phyloP scores from a whole-genome alignment of 1,140 invertebrate species.

The Eumeta japonica region DNA sequence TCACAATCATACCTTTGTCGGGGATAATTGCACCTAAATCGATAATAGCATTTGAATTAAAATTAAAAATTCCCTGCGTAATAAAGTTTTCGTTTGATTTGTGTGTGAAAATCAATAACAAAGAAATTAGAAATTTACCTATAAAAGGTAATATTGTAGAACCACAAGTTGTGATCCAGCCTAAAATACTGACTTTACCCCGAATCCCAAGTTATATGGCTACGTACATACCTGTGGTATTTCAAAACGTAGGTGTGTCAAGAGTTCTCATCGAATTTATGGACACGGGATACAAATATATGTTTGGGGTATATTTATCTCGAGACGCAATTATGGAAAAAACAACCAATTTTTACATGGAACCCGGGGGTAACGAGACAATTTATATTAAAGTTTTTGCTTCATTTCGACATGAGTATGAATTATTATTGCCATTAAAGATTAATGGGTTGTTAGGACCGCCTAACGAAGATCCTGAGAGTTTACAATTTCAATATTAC shows the following conservation, averaged over 20 bases:
- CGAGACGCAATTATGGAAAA: constrained; percentile 35
- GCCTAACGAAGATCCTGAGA: constrained; percentile 23
- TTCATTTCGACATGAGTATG: constrained; percentile 39
- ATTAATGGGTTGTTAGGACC: constrained; percentile 41
- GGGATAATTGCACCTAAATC: constrained; percentile 42
- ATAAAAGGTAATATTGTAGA: constrained; percentile 42
- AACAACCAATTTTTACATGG: constrained; percentile 29
- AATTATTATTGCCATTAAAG: constrained; percentile 47
- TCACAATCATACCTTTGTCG: constrained; percentile 37
- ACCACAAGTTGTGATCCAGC: constrained; percentile 38
- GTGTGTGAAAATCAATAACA: constrained; percentile 44
- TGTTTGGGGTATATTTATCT: constrained; percentile 34
- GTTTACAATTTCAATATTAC: constrained; percentile 35
- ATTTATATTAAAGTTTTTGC: constrained; percentile 41
- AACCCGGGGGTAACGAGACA: constrained; percentile 35
- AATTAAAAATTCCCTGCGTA: constrained; percentile 38
- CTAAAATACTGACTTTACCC: constrained; percentile 38
- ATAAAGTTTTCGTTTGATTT: constrained; percentile 42
- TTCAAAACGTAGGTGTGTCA: constrained; percentile 34
- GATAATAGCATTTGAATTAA: constrained; percentile 34
- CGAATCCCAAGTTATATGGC: constrained; percentile 37
- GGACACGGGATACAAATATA: constrained; percentile 35
- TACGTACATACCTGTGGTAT: constrained; percentile 35
- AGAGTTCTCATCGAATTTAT: constrained; percentile 31
- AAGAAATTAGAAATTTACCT: constrained; percentile 40